Evolutionary conservation across 2,888 invertebrate species (phyloP).

Genomic region (Mycalesis mineus): DNA sequence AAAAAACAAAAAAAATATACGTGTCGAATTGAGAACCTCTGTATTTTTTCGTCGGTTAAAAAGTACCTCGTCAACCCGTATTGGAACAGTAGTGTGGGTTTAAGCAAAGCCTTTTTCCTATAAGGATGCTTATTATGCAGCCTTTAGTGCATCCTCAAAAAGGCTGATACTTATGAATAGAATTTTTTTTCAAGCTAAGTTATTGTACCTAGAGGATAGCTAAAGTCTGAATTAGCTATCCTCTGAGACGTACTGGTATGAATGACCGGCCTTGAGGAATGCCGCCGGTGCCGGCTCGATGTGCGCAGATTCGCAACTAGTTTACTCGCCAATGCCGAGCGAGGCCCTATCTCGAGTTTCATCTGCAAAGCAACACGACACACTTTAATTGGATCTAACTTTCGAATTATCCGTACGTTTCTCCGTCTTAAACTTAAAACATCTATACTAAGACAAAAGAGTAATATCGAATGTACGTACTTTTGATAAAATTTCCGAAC

Average conservation of each 20-base stretch:
- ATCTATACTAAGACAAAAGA: conserved; percentile 3
- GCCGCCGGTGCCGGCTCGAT: conserved; percentile 43
- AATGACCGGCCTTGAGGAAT: conserved; percentile 69
- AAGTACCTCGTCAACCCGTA: too few relatives aligned
- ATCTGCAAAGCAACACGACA: conserved; percentile 36
- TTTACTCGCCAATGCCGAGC: conserved; percentile 36
- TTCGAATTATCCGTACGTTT: conserved; percentile 28
- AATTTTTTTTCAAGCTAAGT: too few relatives aligned
- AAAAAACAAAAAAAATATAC: too few relatives aligned
- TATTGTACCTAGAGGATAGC: too few relatives aligned
- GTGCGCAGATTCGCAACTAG: conserved; percentile 36
- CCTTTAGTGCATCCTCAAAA: too few relatives aligned
- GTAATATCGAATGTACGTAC: too few relatives aligned
- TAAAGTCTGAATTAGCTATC: neutral
- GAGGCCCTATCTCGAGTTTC: conserved; percentile 45
- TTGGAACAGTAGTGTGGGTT: too few relatives aligned
- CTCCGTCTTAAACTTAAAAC: conserved; percentile 11
- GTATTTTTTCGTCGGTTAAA: too few relatives aligned
- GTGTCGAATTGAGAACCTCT: too few relatives aligned
- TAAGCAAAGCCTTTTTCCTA: too few relatives aligned
- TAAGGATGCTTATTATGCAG: too few relatives aligned
- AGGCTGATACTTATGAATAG: too few relatives aligned
- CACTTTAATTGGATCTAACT: conserved; percentile 35
- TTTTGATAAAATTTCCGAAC: neutral
- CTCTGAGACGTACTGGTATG: conserved; percentile 39